phyloP scores from a whole-genome alignment of 2,888 invertebrate species.

The Apodemia mormo region DNA sequence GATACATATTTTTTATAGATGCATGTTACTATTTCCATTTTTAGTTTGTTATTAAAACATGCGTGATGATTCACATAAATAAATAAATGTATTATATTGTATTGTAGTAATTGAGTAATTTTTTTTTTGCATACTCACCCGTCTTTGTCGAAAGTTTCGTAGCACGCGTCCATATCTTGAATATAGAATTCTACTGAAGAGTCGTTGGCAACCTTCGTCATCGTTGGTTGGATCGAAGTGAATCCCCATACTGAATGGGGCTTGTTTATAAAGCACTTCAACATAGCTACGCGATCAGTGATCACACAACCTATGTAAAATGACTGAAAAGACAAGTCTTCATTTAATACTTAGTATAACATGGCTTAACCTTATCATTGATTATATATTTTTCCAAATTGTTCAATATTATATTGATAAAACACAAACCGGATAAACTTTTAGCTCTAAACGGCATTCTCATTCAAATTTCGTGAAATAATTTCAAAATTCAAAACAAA shows the following conservation, averaged over 20 bases:
- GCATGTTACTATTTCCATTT: background rate
- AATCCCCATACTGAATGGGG: conserved; percentile 54
- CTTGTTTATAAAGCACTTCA: conserved; percentile 65
- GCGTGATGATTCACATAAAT: background rate
- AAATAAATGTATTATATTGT: background rate
- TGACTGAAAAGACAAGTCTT: background rate
- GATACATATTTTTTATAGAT: background rate
- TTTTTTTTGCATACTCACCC: conserved; percentile 81
- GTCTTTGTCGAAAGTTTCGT: conserved; percentile 94
- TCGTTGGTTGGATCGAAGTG: conserved; percentile 73
- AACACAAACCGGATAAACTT: conserved; percentile 10
- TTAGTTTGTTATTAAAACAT: background rate
- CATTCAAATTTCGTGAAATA: background rate
- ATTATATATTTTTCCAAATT: background rate
- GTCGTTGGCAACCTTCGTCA: conserved; percentile 70
- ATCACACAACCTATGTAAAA: conserved; percentile 22
- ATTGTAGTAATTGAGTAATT: background rate
- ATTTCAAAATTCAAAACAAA: conserved; percentile 6
- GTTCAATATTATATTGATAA: background rate
- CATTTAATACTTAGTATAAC: background rate
- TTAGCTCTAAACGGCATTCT: conserved; percentile 3
- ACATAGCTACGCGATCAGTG: conserved; percentile 54
- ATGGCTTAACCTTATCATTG: background rate
- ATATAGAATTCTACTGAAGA: conserved; percentile 74
- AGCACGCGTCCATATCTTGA: conserved; percentile 93